Conservation (phyloP, 2,797 vertebrate genomes). For the Melanotaenia pygmaea region DNA sequence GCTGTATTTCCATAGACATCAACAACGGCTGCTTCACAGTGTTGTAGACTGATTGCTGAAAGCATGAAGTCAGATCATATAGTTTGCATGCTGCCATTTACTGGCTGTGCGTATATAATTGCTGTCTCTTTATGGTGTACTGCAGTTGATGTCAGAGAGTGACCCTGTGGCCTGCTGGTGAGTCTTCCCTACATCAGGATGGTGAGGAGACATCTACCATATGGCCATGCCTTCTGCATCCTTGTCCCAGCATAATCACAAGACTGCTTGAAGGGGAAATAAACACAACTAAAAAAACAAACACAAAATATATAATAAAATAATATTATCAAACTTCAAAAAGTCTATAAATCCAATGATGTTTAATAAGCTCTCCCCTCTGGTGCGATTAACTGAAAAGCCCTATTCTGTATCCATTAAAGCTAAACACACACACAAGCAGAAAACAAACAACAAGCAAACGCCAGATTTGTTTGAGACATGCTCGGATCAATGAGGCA, state of each 20-base stretch:
- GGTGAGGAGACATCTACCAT: conserved; percentile 81
- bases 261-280: conserved; percentile 45
- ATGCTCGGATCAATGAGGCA: conserved; percentile 54
- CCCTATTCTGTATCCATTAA: conserved; percentile 5
- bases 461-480: conserved; percentile 38
- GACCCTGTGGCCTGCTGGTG: conserved; percentile 62
- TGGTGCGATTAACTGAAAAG: conserved; percentile 5
- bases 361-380: conserved; percentile 1
- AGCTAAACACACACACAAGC: conserved; percentile 27
- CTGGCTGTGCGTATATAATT: conserved; percentile 54
- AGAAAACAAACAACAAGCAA: conserved; percentile 45
- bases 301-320: background rate
- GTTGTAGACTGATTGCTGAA: conserved; percentile 30
- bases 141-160: conserved; percentile 61
- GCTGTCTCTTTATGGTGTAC: conserved; percentile 57
- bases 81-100: conserved; percentile 29
- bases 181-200: conserved; percentile 62
- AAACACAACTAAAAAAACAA: conserved; percentile 41
- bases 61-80: conserved; percentile 35
- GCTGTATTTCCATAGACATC: conserved; percentile 56
- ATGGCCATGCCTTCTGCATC: conserved; percentile 84
- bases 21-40: conserved; percentile 56
- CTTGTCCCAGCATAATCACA: conserved; percentile 81
- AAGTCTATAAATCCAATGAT: conserved; percentile 9
- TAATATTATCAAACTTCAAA: conserved; percentile 22